These are phyloP conservation scores for Aporophyla nigra DNA, from an alignment of 2,888 invertebrate genomes.

Conservation along the genomic window DNA sequence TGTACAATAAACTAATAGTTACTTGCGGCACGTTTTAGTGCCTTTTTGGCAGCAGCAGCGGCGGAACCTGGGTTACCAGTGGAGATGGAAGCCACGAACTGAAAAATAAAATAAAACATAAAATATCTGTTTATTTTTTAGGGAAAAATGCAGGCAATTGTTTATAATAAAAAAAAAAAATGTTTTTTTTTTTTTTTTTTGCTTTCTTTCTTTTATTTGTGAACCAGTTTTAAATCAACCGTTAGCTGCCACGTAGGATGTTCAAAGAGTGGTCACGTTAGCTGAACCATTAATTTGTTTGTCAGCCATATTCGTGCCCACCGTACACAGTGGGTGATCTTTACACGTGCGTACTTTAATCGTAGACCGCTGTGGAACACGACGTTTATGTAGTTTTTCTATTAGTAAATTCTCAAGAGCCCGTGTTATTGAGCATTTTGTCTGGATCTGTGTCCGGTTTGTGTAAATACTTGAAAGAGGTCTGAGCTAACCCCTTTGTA, in stretches of 20 bases:
- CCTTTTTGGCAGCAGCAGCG: conserved; percentile 69
- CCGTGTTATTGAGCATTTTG: no score
- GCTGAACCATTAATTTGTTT: not conserved
- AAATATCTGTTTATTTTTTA: conserved; percentile 6
- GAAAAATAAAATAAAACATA: conserved; percentile 44
- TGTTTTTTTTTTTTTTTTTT: no score
- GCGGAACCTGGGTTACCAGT: conserved; percentile 68
- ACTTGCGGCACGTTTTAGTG: conserved; percentile 63
- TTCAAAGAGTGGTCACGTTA: not conserved
- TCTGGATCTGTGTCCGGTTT: not conserved
- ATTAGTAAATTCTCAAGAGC: not conserved
- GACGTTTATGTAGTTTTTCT: not conserved
- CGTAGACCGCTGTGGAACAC: not conserved
- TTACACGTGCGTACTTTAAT: no score
- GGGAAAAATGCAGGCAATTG: no score
- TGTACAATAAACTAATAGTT: conserved; percentile 27
- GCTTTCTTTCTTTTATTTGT: no score
- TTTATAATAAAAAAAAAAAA: no score
- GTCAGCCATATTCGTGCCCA: not conserved
- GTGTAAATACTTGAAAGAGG: not conserved
- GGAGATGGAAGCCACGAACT: conserved; percentile 75
- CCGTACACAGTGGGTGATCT: not conserved
- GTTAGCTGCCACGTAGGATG: not conserved
- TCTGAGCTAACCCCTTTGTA: not conserved
- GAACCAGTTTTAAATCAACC: not conserved